phyloP scores from a whole-genome alignment of 2,797 vertebrate genomes.

The Malurus splendens region DNA sequence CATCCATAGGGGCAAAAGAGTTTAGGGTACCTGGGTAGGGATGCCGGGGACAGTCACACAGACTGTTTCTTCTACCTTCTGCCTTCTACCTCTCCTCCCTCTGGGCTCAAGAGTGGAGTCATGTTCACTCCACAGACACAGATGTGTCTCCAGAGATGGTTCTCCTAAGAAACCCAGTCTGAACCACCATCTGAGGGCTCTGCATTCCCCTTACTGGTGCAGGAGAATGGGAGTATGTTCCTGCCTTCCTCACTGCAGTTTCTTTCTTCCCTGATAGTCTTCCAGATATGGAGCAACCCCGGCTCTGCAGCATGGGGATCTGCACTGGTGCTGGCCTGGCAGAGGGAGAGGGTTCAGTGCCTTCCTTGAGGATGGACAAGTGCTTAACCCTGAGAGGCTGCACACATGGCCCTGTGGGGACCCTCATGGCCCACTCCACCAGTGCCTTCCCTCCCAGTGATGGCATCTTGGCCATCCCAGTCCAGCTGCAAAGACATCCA shows the following conservation, averaged over 20 bases:
- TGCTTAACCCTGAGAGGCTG: not conserved
- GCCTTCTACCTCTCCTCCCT: no score
- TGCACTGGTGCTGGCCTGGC: not conserved
- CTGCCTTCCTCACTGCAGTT: not conserved
- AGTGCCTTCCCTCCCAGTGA: not conserved
- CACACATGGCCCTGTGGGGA: not conserved
- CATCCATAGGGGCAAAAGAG: not conserved
- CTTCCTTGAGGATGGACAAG: accelerated
- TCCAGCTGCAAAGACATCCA: not conserved
- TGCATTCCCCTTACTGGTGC: not conserved
- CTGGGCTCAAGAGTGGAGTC: accelerated
- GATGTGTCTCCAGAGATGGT: not conserved
- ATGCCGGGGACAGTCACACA: not conserved
- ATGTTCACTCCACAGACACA: not conserved
- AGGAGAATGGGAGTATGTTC: not conserved
- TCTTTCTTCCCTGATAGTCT: not conserved
- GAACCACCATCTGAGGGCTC: not conserved
- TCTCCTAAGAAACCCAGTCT: not conserved
- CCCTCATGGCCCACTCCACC: not conserved
- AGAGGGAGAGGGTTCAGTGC: not conserved
- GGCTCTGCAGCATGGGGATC: not conserved
- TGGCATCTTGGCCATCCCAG: not conserved
- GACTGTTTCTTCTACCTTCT: not conserved
- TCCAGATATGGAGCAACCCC: not conserved
- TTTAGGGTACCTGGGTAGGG: accelerated